Conservation (phyloP, 2,888 invertebrate genomes). For the Microctonus aethiopoides region DNA sequence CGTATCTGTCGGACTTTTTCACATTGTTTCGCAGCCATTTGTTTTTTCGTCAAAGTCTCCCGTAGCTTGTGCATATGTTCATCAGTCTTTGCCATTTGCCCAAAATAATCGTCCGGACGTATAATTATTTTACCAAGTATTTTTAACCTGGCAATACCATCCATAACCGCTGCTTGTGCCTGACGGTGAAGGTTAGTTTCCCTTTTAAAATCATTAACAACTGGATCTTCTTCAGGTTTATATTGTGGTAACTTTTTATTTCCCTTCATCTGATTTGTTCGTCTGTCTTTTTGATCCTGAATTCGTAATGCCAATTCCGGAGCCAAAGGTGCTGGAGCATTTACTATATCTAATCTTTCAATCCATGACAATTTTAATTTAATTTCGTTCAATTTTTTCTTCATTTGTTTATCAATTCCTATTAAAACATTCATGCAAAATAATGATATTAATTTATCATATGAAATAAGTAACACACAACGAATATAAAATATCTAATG, state of each 20-base stretch:
- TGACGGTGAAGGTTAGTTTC: conserved; percentile 90
- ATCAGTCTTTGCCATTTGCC: conserved; percentile 98
- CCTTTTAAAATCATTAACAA: conserved; percentile 90
- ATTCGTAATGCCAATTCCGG: conserved; percentile 85
- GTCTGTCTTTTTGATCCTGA: conserved; percentile 79
- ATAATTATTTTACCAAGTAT: conserved; percentile 81
- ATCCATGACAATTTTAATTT: conserved; percentile 83
- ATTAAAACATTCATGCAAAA: too few relatives aligned
- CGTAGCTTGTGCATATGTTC: conserved; percentile 97
- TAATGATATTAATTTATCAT: background rate
- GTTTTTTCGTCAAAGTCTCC: conserved; percentile 83
- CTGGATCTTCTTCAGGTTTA: conserved; percentile 78
- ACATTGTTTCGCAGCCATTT: conserved; percentile 84
- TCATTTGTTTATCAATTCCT: conserved; percentile 74
- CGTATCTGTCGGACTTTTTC: conserved; percentile 92
- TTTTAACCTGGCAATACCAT: conserved; percentile 83
- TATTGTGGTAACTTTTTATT: conserved; percentile 76
- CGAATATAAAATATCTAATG: conserved; percentile 47
- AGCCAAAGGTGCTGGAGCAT: conserved; percentile 82
- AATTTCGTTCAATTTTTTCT: conserved; percentile 78
- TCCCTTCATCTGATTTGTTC: conserved; percentile 75
- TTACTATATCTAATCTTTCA: conserved; percentile 85
- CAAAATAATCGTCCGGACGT: conserved; percentile 96
- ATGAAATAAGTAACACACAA: conserved; percentile 36
- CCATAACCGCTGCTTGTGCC: conserved; percentile 86